phyloP scores from a whole-genome alignment of 2,888 invertebrate genomes.

The Perdita meconis region DNA sequence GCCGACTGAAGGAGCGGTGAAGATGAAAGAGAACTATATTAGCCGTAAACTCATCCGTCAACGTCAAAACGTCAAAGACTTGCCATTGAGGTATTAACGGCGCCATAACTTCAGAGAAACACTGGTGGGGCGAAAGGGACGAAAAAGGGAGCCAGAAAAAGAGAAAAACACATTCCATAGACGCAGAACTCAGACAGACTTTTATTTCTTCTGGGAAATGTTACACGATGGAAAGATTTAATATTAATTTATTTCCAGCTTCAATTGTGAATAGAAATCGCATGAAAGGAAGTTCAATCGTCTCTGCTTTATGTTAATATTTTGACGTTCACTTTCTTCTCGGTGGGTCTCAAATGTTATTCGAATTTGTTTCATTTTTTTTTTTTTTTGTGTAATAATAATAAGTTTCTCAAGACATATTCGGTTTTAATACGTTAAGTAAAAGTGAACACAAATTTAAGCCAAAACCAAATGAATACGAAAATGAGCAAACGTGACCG shows the following conservation, averaged over 20 bases:
- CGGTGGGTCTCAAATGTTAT: too few relatives aligned
- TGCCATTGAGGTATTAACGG: conserved; percentile 81
- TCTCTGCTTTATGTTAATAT: too few relatives aligned
- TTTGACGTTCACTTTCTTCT: too few relatives aligned
- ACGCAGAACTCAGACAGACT: conserved; percentile 46
- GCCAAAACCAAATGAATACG: too few relatives aligned
- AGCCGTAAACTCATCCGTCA: conserved; percentile 83
- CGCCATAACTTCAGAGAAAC: conserved; percentile 72
- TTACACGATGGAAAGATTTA: conserved; percentile 55
- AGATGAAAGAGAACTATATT: conserved; percentile 82
- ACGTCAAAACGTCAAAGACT: conserved; percentile 81
- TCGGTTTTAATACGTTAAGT: too few relatives aligned
- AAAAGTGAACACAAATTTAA: too few relatives aligned
- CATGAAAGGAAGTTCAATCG: too few relatives aligned
- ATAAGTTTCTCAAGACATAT: too few relatives aligned
- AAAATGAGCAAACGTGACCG: too few relatives aligned
- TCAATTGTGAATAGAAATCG: conserved; percentile 46
- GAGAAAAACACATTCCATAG: conserved; percentile 40
- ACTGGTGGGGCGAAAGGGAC: conserved; percentile 12
- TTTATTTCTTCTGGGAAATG: conserved; percentile 63
- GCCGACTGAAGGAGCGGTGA: conserved; percentile 68
- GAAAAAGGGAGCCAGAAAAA: conserved; percentile 28
- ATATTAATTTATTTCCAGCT: conserved; percentile 36
- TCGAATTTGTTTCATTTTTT: too few relatives aligned
- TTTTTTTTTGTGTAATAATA: too few relatives aligned